These are phyloP conservation scores for Tetramorium bicarinatum DNA, from an alignment of 2,888 invertebrate genomes.

Conservation along the genomic window DNA sequence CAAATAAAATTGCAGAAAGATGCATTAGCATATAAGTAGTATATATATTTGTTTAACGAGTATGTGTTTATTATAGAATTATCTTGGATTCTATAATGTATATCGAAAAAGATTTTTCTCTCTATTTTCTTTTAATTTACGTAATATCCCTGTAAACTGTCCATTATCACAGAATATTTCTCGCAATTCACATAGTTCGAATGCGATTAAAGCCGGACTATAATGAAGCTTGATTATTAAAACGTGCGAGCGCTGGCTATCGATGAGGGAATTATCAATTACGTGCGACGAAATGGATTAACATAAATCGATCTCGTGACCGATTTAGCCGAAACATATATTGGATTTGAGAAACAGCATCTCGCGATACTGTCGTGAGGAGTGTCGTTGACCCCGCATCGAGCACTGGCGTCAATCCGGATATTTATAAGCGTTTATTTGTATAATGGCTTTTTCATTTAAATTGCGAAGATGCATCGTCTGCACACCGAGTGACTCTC, in stretches of 20 bases:
- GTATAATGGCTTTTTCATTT: slow-evolving; percentile 50
- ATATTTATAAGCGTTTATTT: slow-evolving; percentile 46
- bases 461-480: slow-evolving; percentile 46
- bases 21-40: neutral
- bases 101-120: neutral
- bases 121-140: neutral
- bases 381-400: slow-evolving; percentile 21
- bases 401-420: neutral
- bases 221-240: slow-evolving; percentile 64
- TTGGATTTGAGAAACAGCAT: slow-evolving; percentile 6
- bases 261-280: slow-evolving; percentile 23
- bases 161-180: slow-evolving; percentile 27
- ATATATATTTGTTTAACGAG: neutral
- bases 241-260: slow-evolving; percentile 53
- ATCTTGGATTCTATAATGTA: neutral
- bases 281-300: slow-evolving; percentile 25
- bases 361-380: neutral
- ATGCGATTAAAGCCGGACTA: slow-evolving; percentile 55
- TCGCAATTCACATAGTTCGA: slow-evolving; percentile 15
- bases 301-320: slow-evolving; percentile 25
- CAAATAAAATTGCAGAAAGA: neutral
- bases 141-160: neutral
- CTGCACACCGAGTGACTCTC: neutral
- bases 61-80: neutral
- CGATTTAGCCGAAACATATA: neutral